Evolutionary conservation across 2,113 vertebrate genomes (phyloP), one percentile per base, ranked within the genome.

Genomic region (Helogale parvula): DNA sequence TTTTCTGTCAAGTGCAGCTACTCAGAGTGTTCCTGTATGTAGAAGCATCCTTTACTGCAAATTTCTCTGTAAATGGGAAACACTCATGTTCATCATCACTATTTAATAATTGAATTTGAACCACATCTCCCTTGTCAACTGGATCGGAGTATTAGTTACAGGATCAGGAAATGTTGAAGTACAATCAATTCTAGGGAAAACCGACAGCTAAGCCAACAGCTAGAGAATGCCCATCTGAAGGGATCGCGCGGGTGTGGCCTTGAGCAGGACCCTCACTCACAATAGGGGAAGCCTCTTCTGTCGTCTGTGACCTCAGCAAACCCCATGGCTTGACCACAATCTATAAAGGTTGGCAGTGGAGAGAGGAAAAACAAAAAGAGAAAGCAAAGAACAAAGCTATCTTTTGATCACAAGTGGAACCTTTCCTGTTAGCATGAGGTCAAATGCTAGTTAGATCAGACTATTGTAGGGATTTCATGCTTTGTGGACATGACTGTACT

Each of bases 1-100:
- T 74, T 84, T 93, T 54, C 87, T 81, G 16, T 45, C 84, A 92
- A 94, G 19, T 74, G 7, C 38, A 74, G 33, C n/a, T 71, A 90
- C 38, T 69, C 81, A 52, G 52, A 76, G 7, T 47, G 5, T 65
- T 33, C 2, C 12, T 88, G 50, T 82, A 23, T 4, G n/a, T 17
- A 79, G 47, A 63, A 91, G 68, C 74, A 84, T 84, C 94, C 63
- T 92, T 94, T 80, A 84, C 16, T 71, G 5, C 82, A 90, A 90
- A 90, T 74, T 77, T 66, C 88, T 68, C 82, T 23, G 27, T 63
- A 88, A 66, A 92, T 77, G n/a, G 93, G 93, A 72, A 94, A 92
- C 33, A 65, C 65, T 71, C 68, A 47, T 33, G 35, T 87, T 65
- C 17, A 74, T 52, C 7, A 9, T 66, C 33, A 79, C 35, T 66